Percentiles rank a stretch among this genome's conserved stretches.
Conservation (phyloP, 35 echinoderm and acorn worm genomes). For the Strongylocentrotus purpuratus region DNA sequence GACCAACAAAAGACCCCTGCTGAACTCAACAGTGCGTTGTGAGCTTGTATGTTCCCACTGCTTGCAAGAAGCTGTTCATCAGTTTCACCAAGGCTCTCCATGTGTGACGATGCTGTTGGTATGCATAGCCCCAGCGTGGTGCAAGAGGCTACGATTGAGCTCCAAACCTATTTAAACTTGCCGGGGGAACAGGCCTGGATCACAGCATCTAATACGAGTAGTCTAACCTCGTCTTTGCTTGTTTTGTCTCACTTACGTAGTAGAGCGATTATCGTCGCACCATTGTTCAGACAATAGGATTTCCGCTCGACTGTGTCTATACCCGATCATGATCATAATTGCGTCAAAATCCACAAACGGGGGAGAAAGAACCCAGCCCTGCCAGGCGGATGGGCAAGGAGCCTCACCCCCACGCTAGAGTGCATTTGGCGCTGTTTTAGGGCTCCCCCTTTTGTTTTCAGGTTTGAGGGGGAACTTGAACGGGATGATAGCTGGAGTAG, state of each 20-base stretch:
- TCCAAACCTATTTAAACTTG: background rate
- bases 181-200: background rate
- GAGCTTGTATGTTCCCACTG: background rate
- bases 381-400: background rate
- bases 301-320: conserved; percentile 37
- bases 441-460: background rate
- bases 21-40: background rate
- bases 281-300: conserved; percentile 14
- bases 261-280: conserved; percentile 25
- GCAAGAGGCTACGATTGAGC: background rate
- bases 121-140: background rate
- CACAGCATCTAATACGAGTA: background rate
- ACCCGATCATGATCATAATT: conserved; percentile 21
- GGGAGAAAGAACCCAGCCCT: background rate
- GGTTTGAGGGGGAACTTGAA: background rate
- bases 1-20: background rate
- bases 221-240: background rate
- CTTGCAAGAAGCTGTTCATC: background rate
- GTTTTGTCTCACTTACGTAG: conserved; percentile 11
- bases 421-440: background rate
- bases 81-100: background rate
- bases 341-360: conserved; percentile 29
- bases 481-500: background rate
- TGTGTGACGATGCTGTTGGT: background rate
- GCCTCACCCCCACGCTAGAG: conserved; percentile 2